A percentile compares a stretch with the other conserved stretches of the same genome.
Evolutionary conservation across 1,140 invertebrate species (phyloP).

Genomic region (Eciton burchellii): DNA sequence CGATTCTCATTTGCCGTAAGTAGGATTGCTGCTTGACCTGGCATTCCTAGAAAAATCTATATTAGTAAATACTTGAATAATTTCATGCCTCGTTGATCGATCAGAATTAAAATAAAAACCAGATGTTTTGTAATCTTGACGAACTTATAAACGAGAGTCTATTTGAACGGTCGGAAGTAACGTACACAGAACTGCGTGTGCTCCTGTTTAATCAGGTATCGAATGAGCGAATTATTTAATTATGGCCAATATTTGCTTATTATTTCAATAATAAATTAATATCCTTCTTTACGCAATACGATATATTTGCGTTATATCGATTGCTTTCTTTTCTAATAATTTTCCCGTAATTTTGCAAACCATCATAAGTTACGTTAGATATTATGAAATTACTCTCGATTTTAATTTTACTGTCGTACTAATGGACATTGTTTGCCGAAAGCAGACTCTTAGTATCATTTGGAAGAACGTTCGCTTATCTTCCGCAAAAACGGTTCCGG

Average conservation of each 20-base stretch:
- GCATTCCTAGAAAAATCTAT: background rate
- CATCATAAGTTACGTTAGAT: no score
- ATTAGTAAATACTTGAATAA: constrained; percentile 16
- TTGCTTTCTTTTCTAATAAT: background rate
- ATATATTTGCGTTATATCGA: background rate
- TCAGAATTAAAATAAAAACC: background rate
- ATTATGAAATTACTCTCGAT: no score
- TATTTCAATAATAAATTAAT: no score
- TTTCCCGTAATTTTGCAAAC: no score
- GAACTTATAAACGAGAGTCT: background rate
- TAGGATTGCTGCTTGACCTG: constrained; percentile 27
- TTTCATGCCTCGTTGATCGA: background rate
- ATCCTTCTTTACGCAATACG: no score
- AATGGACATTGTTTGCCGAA: background rate
- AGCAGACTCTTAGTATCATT: background rate
- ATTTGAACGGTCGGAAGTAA: background rate
- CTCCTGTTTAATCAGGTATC: background rate
- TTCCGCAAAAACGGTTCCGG: background rate
- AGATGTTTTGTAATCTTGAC: background rate
- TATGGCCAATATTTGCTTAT: constrained; percentile 1
- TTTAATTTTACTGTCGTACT: no score
- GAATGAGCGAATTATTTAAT: constrained; percentile 2
- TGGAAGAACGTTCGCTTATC: background rate
- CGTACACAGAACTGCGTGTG: background rate
- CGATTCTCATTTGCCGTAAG: constrained; percentile 30